A percentile compares a stretch with the other conserved stretches of the same genome.
Conservation (phyloP, 1,140 invertebrate species). For the Polyergus mexicanus region DNA sequence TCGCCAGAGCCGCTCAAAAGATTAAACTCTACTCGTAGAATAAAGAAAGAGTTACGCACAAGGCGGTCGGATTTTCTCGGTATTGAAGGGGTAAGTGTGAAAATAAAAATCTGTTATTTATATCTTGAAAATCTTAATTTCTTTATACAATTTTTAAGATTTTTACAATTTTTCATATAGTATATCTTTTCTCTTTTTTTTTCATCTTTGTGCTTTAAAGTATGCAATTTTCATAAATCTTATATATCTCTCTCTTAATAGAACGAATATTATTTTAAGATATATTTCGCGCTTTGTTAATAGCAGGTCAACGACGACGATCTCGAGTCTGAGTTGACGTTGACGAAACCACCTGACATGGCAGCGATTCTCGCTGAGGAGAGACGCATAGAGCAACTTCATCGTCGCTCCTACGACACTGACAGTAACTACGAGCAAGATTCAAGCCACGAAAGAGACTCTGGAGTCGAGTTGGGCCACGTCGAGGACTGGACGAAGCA, state of each 20-base stretch:
- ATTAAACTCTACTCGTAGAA: slow-evolving; percentile 93
- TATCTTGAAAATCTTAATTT: neutral
- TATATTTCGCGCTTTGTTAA: neutral
- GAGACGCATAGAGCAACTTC: slow-evolving; percentile 91
- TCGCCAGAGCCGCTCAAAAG: slow-evolving; percentile 88
- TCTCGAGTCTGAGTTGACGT: slow-evolving; percentile 89
- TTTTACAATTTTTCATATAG: neutral
- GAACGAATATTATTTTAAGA: neutral
- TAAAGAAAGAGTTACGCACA: slow-evolving; percentile 94
- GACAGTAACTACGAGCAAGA: slow-evolving; percentile 86
- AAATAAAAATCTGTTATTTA: neutral
- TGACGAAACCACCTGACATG: slow-evolving; percentile 93
- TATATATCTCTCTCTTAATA: neutral
- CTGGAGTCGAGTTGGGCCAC: slow-evolving; percentile 91
- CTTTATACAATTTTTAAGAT: neutral
- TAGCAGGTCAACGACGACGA: slow-evolving; percentile 88
- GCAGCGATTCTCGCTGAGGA: slow-evolving; percentile 93
- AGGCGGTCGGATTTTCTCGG: slow-evolving; percentile 95
- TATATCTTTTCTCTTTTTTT: neutral
- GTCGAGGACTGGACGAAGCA: slow-evolving; percentile 88
- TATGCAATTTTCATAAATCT: neutral
- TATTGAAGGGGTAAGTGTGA: slow-evolving; percentile 89
- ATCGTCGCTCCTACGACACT: slow-evolving; percentile 87
- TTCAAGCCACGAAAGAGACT: slow-evolving; percentile 88
- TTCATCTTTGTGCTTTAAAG: neutral